phyloP scores from a whole-genome alignment of 1,140 invertebrate species.

The Formica selysi region DNA sequence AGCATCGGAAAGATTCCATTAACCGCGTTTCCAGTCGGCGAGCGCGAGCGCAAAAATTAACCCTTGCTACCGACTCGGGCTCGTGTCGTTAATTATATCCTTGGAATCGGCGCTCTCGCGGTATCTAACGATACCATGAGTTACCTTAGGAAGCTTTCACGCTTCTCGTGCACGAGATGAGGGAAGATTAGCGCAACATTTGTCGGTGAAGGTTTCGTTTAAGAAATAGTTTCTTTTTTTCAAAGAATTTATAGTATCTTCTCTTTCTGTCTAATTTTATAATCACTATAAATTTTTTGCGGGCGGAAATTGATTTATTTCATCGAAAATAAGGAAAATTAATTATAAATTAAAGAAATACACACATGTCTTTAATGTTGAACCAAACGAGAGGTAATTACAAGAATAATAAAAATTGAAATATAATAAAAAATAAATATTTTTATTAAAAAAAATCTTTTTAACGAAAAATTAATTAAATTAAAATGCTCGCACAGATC shows the following conservation, averaged over 20 bases:
- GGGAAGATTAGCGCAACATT: constrained; percentile 26
- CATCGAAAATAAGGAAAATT: background rate
- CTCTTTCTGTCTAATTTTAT: background rate
- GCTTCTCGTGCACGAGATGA: constrained; percentile 39
- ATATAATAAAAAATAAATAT: too few species aligned
- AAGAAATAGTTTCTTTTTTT: background rate
- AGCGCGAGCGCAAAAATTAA: constrained; percentile 46
- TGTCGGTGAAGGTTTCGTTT: constrained; percentile 30
- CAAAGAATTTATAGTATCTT: background rate
- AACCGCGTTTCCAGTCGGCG: constrained; percentile 66
- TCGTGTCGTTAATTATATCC: constrained; percentile 47
- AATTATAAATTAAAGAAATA: constrained; percentile 8
- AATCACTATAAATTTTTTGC: constrained; percentile 16
- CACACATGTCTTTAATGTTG: background rate
- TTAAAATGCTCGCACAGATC: background rate
- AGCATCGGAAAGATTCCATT: constrained; percentile 64
- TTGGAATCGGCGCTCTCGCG: constrained; percentile 44
- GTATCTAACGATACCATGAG: constrained; percentile 41
- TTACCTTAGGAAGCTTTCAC: constrained; percentile 35
- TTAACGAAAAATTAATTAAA: background rate
- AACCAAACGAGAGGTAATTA: background rate
- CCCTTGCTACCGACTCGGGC: constrained; percentile 30
- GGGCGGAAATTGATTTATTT: background rate
- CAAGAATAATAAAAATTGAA: background rate
- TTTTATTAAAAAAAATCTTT: too few species aligned